Conservation (phyloP, 2,888 invertebrate genomes). For the Phoronis australis region DNA sequence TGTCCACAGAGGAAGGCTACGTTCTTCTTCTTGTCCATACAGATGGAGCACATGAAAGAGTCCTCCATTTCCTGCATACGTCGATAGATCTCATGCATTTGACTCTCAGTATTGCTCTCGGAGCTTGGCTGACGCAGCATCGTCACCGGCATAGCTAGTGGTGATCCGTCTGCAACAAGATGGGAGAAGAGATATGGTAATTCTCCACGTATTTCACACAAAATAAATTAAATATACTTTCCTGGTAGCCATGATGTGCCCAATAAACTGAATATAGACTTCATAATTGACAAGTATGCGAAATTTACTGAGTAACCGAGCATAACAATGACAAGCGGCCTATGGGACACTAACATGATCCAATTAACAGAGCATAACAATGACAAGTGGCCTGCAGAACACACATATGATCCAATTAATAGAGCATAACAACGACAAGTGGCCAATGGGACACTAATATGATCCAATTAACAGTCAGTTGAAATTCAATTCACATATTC, state of each 20-base stretch:
- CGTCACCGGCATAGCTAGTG: not conserved
- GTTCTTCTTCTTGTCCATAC: constrained; percentile 77
- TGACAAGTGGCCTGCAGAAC: no score
- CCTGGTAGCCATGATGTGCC: constrained; percentile 3
- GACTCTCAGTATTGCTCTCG: constrained; percentile 6
- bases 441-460: no score
- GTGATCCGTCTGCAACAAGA: constrained; percentile 9
- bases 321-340: no score
- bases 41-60: constrained; percentile 77
- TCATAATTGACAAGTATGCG: no score
- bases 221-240: not conserved
- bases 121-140: not conserved
- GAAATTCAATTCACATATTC: no score
- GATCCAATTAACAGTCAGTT: no score
- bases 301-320: no score
- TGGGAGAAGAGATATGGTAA: not conserved
- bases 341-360: no score
- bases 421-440: no score
- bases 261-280: no score
- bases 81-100: constrained; percentile 47
- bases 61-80: constrained; percentile 83
- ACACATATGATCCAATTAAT: no score
- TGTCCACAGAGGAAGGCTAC: constrained; percentile 86
- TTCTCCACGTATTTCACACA: not conserved
- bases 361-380: no score